phyloP scores from a whole-genome alignment of 1,140 invertebrate species.

The Dreissena polymorpha region DNA sequence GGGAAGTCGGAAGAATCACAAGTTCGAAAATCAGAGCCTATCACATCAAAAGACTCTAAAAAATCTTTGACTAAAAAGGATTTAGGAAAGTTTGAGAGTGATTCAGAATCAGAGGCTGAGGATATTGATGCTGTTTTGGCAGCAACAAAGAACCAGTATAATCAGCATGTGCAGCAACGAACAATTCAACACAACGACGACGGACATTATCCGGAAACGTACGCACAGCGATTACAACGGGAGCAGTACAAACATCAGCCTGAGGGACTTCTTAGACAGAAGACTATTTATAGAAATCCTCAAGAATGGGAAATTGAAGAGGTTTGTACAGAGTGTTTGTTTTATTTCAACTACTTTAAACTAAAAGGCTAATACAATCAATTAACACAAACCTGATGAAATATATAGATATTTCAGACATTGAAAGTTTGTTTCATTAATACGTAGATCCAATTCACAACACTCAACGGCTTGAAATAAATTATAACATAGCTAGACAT shows the following conservation, averaged over 20 bases:
- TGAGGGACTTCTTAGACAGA: constrained; percentile 34
- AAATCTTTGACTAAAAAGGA: constrained; percentile 2
- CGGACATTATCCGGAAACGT: constrained; percentile 34
- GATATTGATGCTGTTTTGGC: constrained; percentile 42
- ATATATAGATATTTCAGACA: too few relatives aligned
- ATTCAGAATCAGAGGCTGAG: constrained; percentile 38
- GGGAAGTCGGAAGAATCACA: too few relatives aligned
- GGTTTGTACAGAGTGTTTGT: constrained; percentile 14
- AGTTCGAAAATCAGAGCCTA: too few relatives aligned
- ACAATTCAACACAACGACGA: background rate
- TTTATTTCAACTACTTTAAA: too few relatives aligned
- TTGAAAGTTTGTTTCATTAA: too few relatives aligned
- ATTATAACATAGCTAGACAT: too few relatives aligned
- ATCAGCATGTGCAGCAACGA: constrained; percentile 13
- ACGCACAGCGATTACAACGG: constrained; percentile 49
- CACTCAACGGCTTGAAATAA: too few relatives aligned
- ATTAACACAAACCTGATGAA: too few relatives aligned
- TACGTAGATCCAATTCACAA: too few relatives aligned
- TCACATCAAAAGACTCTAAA: background rate
- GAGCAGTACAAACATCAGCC: constrained; percentile 41
- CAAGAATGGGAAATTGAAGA: constrained; percentile 49
- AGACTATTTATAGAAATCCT: constrained; percentile 53
- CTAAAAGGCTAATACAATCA: too few relatives aligned
- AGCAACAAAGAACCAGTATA: constrained; percentile 49
- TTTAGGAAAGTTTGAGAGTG: constrained; percentile 40